Evolutionary conservation across 2,113 vertebrate species (phyloP).

Genomic region (Clupea harengus): DNA sequence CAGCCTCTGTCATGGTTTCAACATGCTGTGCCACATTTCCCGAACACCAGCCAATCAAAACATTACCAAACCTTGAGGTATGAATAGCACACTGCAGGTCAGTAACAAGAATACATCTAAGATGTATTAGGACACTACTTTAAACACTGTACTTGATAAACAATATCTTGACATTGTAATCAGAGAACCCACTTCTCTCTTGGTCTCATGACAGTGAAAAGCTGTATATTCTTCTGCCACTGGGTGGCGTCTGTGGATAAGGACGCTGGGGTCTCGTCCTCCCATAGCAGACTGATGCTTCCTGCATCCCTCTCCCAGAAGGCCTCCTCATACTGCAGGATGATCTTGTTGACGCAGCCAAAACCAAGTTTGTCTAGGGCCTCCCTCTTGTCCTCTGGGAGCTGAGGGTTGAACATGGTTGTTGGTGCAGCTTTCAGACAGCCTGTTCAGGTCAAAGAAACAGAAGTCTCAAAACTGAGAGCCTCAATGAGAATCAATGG

Average conservation of each 20-base stretch:
- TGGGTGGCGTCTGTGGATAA: slow-evolving; percentile 27
- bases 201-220: slow-evolving; percentile 49
- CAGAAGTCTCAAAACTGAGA: neutral
- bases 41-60: slow-evolving; percentile 48
- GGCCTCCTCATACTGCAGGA: slow-evolving; percentile 53
- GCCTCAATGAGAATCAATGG: neutral
- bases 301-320: slow-evolving; percentile 50
- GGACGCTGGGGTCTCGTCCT: slow-evolving; percentile 42
- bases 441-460: slow-evolving; percentile 36
- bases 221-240: slow-evolving; percentile 43
- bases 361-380: slow-evolving; percentile 50
- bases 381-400: slow-evolving; percentile 44
- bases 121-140: too few relatives aligned
- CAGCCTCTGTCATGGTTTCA: slow-evolving; percentile 48
- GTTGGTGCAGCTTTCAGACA: slow-evolving; percentile 48
- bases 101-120: neutral
- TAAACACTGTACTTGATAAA: neutral
- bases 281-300: slow-evolving; percentile 48
- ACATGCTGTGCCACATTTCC: slow-evolving; percentile 43
- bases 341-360: slow-evolving; percentile 57
- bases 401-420: slow-evolving; percentile 48
- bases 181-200: slow-evolving; percentile 41
- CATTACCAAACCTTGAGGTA: slow-evolving; percentile 47
- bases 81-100: neutral
- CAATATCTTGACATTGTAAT: neutral